Percentiles rank a stretch among this genome's conserved stretches.
Conservation (phyloP, 1,140 invertebrate species). For the Aphis craccivora region DNA sequence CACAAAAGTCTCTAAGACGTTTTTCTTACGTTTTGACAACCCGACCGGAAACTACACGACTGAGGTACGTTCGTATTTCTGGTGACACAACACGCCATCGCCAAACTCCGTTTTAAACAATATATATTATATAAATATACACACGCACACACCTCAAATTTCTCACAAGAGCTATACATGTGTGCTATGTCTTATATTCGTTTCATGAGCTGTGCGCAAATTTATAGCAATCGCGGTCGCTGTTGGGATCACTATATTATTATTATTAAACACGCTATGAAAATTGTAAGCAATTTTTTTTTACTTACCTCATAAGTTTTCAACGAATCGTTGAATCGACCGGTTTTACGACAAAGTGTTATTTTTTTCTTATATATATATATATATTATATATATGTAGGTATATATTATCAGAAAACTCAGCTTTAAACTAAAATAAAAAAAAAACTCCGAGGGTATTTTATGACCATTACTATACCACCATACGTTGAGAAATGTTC, state of each 20-base stretch:
- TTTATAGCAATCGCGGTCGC: not conserved
- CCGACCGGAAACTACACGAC: not conserved
- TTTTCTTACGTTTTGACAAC: not conserved
- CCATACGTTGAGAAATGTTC: not conserved
- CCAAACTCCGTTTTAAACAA: not conserved
- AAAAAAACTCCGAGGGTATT: not conserved
- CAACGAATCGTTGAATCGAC: not conserved
- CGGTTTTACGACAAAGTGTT: not conserved
- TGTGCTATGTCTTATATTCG: not conserved
- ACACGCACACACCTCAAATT: not conserved
- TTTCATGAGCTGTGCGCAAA: not conserved
- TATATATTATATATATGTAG: not conserved
- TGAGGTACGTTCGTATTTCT: not conserved
- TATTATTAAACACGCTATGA: not conserved
- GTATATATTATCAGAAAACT: not conserved
- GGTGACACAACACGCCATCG: not conserved
- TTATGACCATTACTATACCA: not conserved
- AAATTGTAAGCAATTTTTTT: not conserved
- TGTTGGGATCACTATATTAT: not conserved
- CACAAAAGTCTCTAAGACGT: not conserved
- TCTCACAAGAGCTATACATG: not conserved
- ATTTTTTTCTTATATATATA: not conserved
- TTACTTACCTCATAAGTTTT: not conserved
- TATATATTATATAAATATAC: not conserved
- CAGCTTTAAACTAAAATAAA: not conserved